Conservation (phyloP, 2,888 invertebrate genomes). For the Chaitophorus viminalis region DNA sequence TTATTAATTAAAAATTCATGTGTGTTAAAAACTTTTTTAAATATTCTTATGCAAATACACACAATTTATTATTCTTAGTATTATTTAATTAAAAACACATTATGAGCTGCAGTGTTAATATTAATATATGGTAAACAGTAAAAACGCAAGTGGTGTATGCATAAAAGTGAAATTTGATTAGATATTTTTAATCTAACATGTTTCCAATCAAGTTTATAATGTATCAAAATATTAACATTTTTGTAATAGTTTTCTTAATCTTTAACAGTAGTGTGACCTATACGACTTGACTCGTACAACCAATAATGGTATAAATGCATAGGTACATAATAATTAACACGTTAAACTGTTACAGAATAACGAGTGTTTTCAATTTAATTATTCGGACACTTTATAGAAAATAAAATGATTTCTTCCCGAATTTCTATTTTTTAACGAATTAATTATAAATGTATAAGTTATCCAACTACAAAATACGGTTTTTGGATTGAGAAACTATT, state of each 20-base stretch:
- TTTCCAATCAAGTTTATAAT: constrained; percentile 23
- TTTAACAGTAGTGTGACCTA: neutral
- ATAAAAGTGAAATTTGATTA: constrained; percentile 42
- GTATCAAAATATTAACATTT: constrained; percentile 8
- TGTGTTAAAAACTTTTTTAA: neutral
- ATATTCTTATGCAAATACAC: neutral
- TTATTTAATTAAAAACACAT: neutral
- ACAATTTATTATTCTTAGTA: neutral
- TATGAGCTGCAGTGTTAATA: neutral
- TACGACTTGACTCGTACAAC: neutral
- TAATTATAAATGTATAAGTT: too few relatives aligned
- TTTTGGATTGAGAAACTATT: too few relatives aligned
- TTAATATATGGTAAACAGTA: neutral
- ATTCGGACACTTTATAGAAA: neutral
- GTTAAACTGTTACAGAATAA: neutral
- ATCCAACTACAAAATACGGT: too few relatives aligned
- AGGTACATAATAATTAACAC: neutral
- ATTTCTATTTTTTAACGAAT: too few relatives aligned
- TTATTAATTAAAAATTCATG: neutral
- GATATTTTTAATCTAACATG: neutral
- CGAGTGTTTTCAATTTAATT: neutral
- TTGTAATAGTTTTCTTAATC: neutral
- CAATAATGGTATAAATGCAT: neutral
- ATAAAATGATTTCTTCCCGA: neutral
- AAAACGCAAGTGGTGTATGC: neutral